phyloP scores from a whole-genome alignment of 2,888 invertebrate genomes.

The Hypselothyrea guttata region DNA sequence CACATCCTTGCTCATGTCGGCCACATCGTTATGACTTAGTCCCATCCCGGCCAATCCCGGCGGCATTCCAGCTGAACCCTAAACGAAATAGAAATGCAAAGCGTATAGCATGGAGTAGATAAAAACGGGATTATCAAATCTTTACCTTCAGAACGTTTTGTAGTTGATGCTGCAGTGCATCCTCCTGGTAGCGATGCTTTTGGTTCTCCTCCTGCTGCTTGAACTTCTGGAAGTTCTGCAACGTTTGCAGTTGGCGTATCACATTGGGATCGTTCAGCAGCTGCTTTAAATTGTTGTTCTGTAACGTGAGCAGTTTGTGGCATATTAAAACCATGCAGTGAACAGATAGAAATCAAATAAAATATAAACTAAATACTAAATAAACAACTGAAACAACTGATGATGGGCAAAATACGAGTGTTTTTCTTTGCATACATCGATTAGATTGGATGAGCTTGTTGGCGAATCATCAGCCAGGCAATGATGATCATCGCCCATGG shows the following conservation, averaged over 20 bases:
- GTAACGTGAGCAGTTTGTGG: slow-evolving; percentile 37
- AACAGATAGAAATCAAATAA: slow-evolving; percentile 7
- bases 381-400: too few relatives aligned
- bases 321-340: neutral
- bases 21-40: slow-evolving; percentile 55
- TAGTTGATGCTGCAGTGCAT: slow-evolving; percentile 89
- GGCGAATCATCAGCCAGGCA: slow-evolving; percentile 75
- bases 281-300: slow-evolving; percentile 82
- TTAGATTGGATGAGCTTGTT: slow-evolving; percentile 71
- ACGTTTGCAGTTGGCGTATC: slow-evolving; percentile 92
- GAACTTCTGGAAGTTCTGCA: slow-evolving; percentile 84
- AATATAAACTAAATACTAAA: slow-evolving; percentile 24
- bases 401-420: too few relatives aligned
- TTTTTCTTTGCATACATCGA: slow-evolving; percentile 79
- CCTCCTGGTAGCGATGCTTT: slow-evolving; percentile 88
- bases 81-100: slow-evolving; percentile 1
- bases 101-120: neutral
- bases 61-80: slow-evolving; percentile 83
- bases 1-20: slow-evolving; percentile 85
- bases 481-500: slow-evolving; percentile 64
- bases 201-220: slow-evolving; percentile 87
- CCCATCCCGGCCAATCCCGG: slow-evolving; percentile 71
- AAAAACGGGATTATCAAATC: neutral
- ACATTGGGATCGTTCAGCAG: slow-evolving; percentile 92
- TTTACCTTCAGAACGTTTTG: slow-evolving; percentile 88